Conservation (phyloP, 2,113 vertebrate genomes). For the Oncorhynchus mykiss region DNA sequence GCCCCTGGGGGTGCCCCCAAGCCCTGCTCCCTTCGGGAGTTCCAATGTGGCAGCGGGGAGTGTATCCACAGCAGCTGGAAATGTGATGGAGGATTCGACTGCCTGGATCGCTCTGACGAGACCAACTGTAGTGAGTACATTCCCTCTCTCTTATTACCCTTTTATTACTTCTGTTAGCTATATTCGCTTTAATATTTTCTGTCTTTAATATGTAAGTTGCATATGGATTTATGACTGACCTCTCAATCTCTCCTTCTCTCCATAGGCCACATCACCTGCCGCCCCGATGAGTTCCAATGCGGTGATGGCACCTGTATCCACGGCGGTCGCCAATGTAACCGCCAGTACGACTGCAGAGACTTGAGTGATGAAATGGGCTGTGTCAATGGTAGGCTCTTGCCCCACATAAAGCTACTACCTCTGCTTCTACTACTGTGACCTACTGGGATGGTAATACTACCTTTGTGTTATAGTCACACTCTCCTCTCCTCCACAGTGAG, state of each 20-base stretch:
- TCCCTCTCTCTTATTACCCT: neutral
- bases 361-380: constrained; percentile 83
- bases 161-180: neutral
- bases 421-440: neutral
- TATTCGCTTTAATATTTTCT: neutral
- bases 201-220: neutral
- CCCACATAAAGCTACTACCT: neutral
- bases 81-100: constrained; percentile 80
- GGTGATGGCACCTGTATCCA: constrained; percentile 81
- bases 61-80: constrained; percentile 83
- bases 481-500: constrained; percentile 63
- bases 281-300: constrained; percentile 85
- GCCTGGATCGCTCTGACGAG: constrained; percentile 82
- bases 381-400: constrained; percentile 74
- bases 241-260: neutral
- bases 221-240: neutral
- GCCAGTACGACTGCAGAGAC: constrained; percentile 80
- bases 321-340: constrained; percentile 83
- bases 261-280: constrained; percentile 76
- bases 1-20: fast-evolving
- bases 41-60: constrained; percentile 78
- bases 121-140: constrained; percentile 73
- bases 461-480: neutral
- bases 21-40: constrained; percentile 75
- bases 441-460: neutral